A percentile compares a stretch with the other conserved stretches of the same genome.
Evolutionary conservation across 1,140 invertebrate genomes (phyloP).

Genomic region (Tetramorium simillimum): DNA sequence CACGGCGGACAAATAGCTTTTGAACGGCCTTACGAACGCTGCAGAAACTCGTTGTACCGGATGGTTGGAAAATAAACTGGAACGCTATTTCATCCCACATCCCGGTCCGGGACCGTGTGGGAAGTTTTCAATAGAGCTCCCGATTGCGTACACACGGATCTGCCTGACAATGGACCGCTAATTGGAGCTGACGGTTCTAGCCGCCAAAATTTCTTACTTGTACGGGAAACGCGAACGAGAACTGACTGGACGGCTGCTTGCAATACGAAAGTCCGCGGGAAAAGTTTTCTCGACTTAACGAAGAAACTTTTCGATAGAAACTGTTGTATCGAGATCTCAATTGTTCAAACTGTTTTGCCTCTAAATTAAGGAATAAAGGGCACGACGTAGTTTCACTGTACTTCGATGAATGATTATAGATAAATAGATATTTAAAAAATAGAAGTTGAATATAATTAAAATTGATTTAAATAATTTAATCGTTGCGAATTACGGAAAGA

Average conservation of each 20-base stretch:
- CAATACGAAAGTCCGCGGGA: neutral
- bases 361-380: neutral
- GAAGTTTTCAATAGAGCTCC: conserved; percentile 37
- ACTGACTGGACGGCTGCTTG: neutral
- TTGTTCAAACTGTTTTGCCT: neutral
- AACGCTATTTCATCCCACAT: conserved; percentile 25
- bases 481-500: neutral
- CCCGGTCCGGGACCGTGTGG: neutral
- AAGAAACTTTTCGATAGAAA: conserved; percentile 52
- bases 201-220: conserved; percentile 28
- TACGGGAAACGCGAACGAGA: neutral
- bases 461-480: neutral
- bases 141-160: conserved; percentile 41
- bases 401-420: neutral
- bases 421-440: neutral
- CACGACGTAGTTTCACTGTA: neutral
- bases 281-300: conserved; percentile 51
- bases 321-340: neutral
- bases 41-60: conserved; percentile 27
- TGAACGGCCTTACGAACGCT: conserved; percentile 41
- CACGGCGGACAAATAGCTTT: conserved; percentile 61
- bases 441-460: neutral
- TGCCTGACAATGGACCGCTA: conserved; percentile 40
- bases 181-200: conserved; percentile 27
- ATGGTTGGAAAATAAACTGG: conserved; percentile 57